Percentiles rank a stretch among this genome's conserved stretches.
These are phyloP conservation scores for Dicrurus megarhynchus DNA, from an alignment of 2,113 vertebrate species.

Conservation along the genomic window DNA sequence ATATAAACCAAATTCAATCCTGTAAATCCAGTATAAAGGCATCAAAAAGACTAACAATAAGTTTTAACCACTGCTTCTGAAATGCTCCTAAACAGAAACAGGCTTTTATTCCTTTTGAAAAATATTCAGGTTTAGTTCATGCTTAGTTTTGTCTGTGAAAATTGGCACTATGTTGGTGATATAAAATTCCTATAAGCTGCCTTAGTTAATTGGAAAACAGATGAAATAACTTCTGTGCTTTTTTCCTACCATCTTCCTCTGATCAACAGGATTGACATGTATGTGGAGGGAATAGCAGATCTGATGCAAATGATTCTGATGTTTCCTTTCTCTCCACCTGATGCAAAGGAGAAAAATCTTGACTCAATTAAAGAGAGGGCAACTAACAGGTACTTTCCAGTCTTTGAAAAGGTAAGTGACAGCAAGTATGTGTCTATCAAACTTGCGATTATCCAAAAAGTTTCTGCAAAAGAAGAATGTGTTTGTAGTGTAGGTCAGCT, in stretches of 20 bases:
- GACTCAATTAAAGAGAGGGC: conserved; percentile 71
- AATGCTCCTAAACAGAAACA: neutral
- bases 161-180: neutral
- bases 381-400: conserved; percentile 80
- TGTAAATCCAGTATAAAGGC: neutral
- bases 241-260: neutral
- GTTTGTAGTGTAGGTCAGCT: neutral
- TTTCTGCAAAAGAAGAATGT: neutral
- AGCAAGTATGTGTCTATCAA: neutral
- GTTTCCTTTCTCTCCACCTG: conserved; percentile 68
- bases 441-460: neutral
- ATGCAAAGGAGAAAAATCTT: conserved; percentile 68
- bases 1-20: neutral
- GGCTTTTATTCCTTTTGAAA: neutral
- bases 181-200: neutral
- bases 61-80: neutral
- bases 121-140: neutral
- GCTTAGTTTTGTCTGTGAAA: neutral
- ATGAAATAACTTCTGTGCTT: neutral
- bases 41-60: neutral
- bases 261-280: conserved; percentile 83
- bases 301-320: conserved; percentile 79
- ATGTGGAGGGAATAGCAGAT: conserved; percentile 81
- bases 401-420: conserved; percentile 84
- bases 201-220: neutral